Base-by-base conservation (phyloP, 2,113 vertebrate genomes). In the Amia ocellicauda region DNA sequence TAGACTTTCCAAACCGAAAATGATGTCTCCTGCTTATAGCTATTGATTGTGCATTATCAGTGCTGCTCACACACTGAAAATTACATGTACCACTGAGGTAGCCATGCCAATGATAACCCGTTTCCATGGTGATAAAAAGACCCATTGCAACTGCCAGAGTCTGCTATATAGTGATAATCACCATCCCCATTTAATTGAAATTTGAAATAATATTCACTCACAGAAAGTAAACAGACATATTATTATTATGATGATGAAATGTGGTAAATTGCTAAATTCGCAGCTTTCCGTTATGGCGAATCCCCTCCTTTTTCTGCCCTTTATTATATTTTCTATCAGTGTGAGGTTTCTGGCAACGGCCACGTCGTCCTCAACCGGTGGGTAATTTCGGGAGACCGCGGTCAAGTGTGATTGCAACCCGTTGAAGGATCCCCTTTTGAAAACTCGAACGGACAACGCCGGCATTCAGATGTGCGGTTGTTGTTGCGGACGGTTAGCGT, bases 11-110 rank as follows among this genome's bases (percentile, higher is more conserved):
- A 29, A 58, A 52, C 74, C 80, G 78, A 76, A 79, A 86, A 83
- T 78, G 68, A 83, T 80, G 80, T 85, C 85, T 81, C 66, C 75
- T 58, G 75, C 79, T 85, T 88, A 80, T 80, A 70, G 81, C 73
- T 85, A 90, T 91, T 89, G 89, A 93, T 86, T 90, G 81, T 83
- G 69, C 82, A 89, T 88, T 92, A 92, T 93, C 89, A 88, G 85
- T 81, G 80, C 81, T 86, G 78, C 83, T 90, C 88, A 90, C 87
- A 88, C 82, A 77, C 80, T 3, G 75, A 84, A 88, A 91, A 89
- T 90, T 88, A 80, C 89, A 80, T 76, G 83, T 87, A 85, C 84
- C 69, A 49, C 84, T 79, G 85, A 84, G 88, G 89, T 91, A 90
- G 86, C 84, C 82, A 71, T 87, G 88, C 92, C 87, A 90, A 87